Evolutionary conservation across 2,797 vertebrate genomes (phyloP), one percentile per base, ranked within the genome.

Genomic region (Darevskia nairensis): DNA sequence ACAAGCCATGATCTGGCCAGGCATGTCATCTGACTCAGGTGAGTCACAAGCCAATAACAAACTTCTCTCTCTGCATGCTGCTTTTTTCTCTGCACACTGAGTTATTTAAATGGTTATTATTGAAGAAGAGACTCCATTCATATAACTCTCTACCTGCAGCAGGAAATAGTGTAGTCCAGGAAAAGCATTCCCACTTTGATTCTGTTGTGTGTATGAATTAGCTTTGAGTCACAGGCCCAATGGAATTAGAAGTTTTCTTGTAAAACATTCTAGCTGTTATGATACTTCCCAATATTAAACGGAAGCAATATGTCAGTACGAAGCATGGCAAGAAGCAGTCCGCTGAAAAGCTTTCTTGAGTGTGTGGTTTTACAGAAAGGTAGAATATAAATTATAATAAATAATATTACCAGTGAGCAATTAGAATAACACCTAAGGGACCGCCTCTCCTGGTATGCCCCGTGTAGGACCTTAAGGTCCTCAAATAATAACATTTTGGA

Each of bases 351-450:
- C 64, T 41, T 7, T 0, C 29, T 7, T 29, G 64, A 27, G 19
- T 19, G 8, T 69, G 80, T 21, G 80, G 50, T 55, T 55, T 55
- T 55, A 55, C 50, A 4, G 50, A 55, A 55, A 55, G 50, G 17
- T 23, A 19, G 19, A 61, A 23, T 46, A 68, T 41, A 29, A 82
- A 4, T 19, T 68, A 68, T 2, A n/a, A 68, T 69, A 29, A 0
- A 69, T 50, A 66, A 89, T 93, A 88, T 13, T 44, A 86, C 72
- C 46, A 61, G 82, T 74, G 46, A 84, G 35, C 74, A 59, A n/a
- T 89, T 44, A 90, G 72, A 39, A 78, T 89, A 77, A 87, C 89
- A 35, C 35, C 35, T 35, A 35, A 35, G 35, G 35, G 35, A 35
- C 35, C 35, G 35, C 35, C 35, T 35, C 35, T 35, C 35, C 35